Percentiles rank a stretch among this genome's conserved stretches.
Evolutionary conservation across 2,888 invertebrate species (phyloP).

Genomic region (Aporophyla nigra): DNA sequence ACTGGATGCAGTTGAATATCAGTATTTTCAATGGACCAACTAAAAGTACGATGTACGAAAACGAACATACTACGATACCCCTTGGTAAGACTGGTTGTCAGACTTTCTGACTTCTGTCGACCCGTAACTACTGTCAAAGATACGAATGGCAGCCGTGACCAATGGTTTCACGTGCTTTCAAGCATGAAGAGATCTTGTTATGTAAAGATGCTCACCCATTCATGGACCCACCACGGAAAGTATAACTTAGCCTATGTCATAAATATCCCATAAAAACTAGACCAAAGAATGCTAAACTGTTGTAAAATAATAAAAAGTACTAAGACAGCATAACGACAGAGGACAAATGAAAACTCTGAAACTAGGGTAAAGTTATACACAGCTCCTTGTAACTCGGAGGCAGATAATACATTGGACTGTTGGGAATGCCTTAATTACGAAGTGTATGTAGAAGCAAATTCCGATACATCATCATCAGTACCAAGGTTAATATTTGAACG

Average conservation of each 20-base stretch:
- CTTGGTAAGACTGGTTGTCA: too few species aligned
- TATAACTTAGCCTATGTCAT: neutral
- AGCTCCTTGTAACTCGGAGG: slow-evolving; percentile 17
- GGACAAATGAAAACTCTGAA: slow-evolving; percentile 33
- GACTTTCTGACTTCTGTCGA: too few species aligned
- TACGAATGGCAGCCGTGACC: neutral
- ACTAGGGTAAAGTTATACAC: slow-evolving; percentile 33
- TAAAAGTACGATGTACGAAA: too few species aligned
- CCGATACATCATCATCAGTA: slow-evolving; percentile 49
- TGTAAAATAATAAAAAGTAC: slow-evolving; percentile 34
- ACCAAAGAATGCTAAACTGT: slow-evolving; percentile 31
- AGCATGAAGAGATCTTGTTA: neutral
- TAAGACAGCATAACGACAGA: neutral
- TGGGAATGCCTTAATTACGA: slow-evolving; percentile 46
- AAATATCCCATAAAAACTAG: slow-evolving; percentile 5
- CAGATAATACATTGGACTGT: slow-evolving; percentile 43
- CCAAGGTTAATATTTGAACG: slow-evolving; percentile 27
- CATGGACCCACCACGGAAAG: neutral
- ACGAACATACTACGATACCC: too few species aligned
- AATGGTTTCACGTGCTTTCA: too few species aligned
- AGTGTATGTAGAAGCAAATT: slow-evolving; percentile 38
- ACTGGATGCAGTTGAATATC: too few species aligned
- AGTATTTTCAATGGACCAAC: too few species aligned
- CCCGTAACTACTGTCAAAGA: neutral
- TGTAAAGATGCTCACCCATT: neutral